phyloP scores from a whole-genome alignment of 2,113 vertebrate genomes.

The Thymallus thymallus region DNA sequence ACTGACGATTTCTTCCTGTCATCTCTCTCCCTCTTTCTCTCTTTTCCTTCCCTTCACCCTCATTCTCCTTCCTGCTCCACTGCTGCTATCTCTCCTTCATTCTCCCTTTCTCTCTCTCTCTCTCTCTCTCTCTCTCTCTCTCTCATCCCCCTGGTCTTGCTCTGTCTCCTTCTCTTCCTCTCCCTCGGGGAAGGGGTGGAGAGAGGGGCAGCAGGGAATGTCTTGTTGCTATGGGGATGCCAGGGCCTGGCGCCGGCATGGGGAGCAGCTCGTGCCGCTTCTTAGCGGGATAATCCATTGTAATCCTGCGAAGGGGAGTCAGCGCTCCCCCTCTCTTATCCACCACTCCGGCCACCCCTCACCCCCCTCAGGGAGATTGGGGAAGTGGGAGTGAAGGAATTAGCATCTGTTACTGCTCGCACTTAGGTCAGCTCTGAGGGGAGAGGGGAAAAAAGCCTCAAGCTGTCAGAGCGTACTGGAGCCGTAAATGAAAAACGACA shows the following conservation, averaged over 20 bases:
- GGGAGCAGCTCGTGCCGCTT: slow-evolving; percentile 62
- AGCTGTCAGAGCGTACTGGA: slow-evolving; percentile 58
- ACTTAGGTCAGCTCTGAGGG: slow-evolving; percentile 62
- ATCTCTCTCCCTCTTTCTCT: background rate
- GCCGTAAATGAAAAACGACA: slow-evolving; percentile 61
- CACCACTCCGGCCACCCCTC: slow-evolving; percentile 8
- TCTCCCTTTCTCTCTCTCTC: background rate
- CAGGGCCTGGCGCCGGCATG: slow-evolving; percentile 47
- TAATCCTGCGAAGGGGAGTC: slow-evolving; percentile 70
- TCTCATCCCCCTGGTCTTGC: background rate
- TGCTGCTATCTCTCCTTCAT: background rate
- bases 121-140: background rate
- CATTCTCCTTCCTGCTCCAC: background rate
- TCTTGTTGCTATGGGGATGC: slow-evolving; percentile 63
- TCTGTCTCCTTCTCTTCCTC: background rate
- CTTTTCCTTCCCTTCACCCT: background rate
- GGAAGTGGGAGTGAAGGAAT: slow-evolving; percentile 69
- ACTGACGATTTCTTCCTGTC: background rate
- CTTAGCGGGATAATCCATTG: slow-evolving; percentile 75
- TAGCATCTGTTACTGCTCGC: slow-evolving; percentile 74
- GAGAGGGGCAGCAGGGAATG: slow-evolving; percentile 28
- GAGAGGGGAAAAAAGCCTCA: slow-evolving; percentile 36
- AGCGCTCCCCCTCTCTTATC: slow-evolving; percentile 23
- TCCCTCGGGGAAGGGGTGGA: background rate
- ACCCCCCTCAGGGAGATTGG: slow-evolving; percentile 38